These are phyloP conservation scores for Elymnias hypermnestra DNA, from an alignment of 1,140 invertebrate species.

Conservation along the genomic window DNA sequence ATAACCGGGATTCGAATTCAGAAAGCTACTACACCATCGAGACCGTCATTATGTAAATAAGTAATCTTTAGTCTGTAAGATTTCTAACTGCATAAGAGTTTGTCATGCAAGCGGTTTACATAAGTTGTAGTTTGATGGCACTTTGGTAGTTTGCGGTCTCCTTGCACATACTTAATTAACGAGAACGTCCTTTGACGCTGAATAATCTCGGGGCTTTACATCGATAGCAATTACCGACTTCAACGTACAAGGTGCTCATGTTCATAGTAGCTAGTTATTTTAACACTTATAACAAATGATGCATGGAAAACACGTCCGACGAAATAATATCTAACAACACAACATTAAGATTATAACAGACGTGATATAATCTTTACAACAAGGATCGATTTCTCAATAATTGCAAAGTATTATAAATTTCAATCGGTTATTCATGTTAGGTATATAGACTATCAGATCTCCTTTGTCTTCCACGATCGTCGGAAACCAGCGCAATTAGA, in stretches of 20 bases:
- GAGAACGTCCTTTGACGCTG: slow-evolving; percentile 43
- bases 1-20: no score
- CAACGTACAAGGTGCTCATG: slow-evolving; percentile 22
- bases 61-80: background rate
- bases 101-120: slow-evolving; percentile 18
- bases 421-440: slow-evolving; percentile 33
- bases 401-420: slow-evolving; percentile 45
- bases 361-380: slow-evolving; percentile 56
- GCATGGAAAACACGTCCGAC: slow-evolving; percentile 46
- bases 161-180: slow-evolving; percentile 43
- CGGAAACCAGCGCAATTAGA: slow-evolving; percentile 66
- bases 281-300: slow-evolving; percentile 33
- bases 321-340: slow-evolving; percentile 54
- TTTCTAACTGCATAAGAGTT: slow-evolving; percentile 14
- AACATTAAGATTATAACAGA: slow-evolving; percentile 41
- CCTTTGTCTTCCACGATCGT: slow-evolving; percentile 49
- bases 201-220: slow-evolving; percentile 36
- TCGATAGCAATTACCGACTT: slow-evolving; percentile 32
- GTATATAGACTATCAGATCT: slow-evolving; percentile 37
- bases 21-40: no score
- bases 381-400: slow-evolving; percentile 55
- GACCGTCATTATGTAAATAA: background rate
- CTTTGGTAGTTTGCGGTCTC: slow-evolving; percentile 30
- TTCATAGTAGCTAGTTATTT: slow-evolving; percentile 26
- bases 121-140: slow-evolving; percentile 24